Conservation (phyloP, 2,797 vertebrate genomes). For the Poecilia wingei region DNA sequence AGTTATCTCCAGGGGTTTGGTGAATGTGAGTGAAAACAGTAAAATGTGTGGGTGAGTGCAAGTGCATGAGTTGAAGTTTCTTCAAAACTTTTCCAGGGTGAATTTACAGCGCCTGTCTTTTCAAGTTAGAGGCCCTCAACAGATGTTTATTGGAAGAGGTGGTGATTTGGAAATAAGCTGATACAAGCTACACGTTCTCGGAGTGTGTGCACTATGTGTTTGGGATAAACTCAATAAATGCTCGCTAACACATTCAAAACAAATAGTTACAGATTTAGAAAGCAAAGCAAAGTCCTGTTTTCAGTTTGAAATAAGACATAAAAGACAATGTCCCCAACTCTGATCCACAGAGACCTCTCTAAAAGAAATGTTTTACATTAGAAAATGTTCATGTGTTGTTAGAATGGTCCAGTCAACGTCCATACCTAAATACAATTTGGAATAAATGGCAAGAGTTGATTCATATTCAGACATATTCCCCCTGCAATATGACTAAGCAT, state of each 20-base stretch:
- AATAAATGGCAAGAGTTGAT: background rate
- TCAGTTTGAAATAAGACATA: background rate
- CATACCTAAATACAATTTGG: background rate
- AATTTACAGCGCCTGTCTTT: conserved; percentile 33
- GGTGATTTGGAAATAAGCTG: conserved; percentile 11
- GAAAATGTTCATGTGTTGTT: background rate
- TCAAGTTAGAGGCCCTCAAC: conserved; percentile 34
- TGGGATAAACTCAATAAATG: background rate
- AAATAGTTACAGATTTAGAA: background rate
- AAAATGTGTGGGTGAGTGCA: conserved; percentile 27
- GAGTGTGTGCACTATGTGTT: background rate
- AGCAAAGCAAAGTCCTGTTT: background rate
- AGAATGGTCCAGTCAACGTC: background rate
- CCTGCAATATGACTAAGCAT: background rate
- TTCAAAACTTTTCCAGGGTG: conserved; percentile 27
- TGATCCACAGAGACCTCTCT: background rate
- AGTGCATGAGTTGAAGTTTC: conserved; percentile 19
- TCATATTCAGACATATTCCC: background rate
- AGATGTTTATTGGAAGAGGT: conserved; percentile 57
- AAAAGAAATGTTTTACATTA: background rate
- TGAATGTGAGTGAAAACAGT: conserved; percentile 39
- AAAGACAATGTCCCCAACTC: background rate
- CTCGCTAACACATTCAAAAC: background rate
- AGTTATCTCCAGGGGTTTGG: conserved; percentile 61
- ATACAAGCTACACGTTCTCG: conserved; percentile 11